These are phyloP conservation scores for Nephrotoma flavescens DNA, from an alignment of 2,888 invertebrate species.

Conservation along the genomic window DNA sequence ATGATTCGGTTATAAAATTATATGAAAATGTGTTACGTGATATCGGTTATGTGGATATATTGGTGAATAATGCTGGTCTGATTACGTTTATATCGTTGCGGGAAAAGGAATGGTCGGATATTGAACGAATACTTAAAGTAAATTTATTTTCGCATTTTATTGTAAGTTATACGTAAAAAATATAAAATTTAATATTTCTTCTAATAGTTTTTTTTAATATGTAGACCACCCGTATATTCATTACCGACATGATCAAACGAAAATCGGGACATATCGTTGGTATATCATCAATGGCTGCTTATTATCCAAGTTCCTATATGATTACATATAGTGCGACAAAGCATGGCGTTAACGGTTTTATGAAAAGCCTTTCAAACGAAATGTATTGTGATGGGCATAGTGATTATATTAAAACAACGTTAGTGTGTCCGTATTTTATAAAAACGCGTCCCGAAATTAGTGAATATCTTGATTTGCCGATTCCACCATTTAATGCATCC, in stretches of 20 bases:
- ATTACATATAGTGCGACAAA: conserved; percentile 7
- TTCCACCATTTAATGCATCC: background rate
- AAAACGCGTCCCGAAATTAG: background rate
- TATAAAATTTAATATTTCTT: background rate
- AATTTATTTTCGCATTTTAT: conserved; percentile 33
- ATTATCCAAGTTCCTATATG: background rate
- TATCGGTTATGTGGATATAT: conserved; percentile 31
- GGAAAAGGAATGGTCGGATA: conserved; percentile 27
- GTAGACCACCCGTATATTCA: conserved; percentile 6
- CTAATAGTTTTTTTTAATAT: background rate
- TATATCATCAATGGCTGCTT: conserved; percentile 6
- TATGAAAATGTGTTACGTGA: conserved; percentile 8
- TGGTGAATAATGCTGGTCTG: conserved; percentile 34
- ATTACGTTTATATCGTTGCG: conserved; percentile 30
- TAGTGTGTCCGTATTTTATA: conserved; percentile 8
- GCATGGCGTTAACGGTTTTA: conserved; percentile 6
- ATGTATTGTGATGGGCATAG: background rate
- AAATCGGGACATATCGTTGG: conserved; percentile 7
- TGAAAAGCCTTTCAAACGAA: conserved; percentile 3
- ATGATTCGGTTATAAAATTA: conserved; percentile 5
- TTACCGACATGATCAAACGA: conserved; percentile 6
- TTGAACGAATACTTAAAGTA: conserved; percentile 31
- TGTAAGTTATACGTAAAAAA: conserved; percentile 20
- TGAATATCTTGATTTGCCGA: background rate
- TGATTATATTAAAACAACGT: conserved; percentile 8